A percentile compares a stretch with the other conserved stretches of the same genome.
phyloP scores from a whole-genome alignment of 2,797 vertebrate genomes.

The Petrocephalus sullivani region DNA sequence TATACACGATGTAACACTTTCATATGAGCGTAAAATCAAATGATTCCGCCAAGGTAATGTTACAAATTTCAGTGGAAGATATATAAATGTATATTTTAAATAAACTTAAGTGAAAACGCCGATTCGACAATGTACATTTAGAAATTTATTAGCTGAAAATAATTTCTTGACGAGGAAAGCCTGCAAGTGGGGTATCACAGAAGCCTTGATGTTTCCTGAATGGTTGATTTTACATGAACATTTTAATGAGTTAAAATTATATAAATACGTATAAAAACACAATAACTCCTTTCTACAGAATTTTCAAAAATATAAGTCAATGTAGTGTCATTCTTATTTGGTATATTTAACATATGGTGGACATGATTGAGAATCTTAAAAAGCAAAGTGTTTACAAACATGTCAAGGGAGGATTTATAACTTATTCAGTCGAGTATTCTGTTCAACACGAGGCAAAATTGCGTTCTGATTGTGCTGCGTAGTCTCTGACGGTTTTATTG shows the following conservation, averaged over 20 bases:
- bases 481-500: not conserved
- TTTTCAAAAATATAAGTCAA: conserved; percentile 14
- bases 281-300: not conserved
- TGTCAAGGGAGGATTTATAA: conserved; percentile 66
- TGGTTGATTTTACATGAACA: conserved; percentile 5
- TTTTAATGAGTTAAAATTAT: conserved; percentile 2
- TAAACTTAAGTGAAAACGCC: not conserved
- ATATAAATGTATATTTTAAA: not conserved
- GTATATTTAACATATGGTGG: conserved; percentile 50
- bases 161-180: not conserved
- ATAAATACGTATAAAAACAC: conserved; percentile 18
- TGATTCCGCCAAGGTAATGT: not conserved
- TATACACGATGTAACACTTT: not conserved
- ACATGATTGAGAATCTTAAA: conserved; percentile 52
- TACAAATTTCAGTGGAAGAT: not conserved
- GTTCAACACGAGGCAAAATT: conserved; percentile 55
- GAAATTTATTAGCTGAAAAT: conserved; percentile 9
- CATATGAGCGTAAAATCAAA: not conserved
- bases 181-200: not conserved
- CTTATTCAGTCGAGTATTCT: conserved; percentile 54
- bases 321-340: conserved; percentile 37
- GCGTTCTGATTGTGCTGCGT: conserved; percentile 44
- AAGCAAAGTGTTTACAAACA: conserved; percentile 68
- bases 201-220: not conserved
- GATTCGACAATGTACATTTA: not conserved